Conservation (phyloP, 2,888 invertebrate species). For the Ceramica pisi region DNA sequence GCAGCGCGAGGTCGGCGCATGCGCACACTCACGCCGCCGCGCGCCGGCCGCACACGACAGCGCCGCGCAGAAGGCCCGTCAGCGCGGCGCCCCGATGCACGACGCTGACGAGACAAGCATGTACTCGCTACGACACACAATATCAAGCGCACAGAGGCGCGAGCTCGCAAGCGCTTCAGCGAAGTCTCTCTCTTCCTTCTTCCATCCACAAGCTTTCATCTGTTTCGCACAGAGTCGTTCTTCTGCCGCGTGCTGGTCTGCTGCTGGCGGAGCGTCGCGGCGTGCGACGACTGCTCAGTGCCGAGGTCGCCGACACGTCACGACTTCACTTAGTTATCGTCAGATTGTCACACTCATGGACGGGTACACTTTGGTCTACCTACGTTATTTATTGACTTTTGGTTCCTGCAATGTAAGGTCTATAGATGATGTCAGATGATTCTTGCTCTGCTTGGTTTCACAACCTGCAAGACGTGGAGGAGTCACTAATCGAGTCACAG, state of each 20-base stretch:
- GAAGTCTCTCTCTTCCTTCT: background rate
- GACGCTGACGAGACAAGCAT: background rate
- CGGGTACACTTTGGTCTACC: background rate
- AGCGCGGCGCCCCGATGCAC: no score
- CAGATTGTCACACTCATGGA: background rate
- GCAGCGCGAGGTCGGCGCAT: constrained; percentile 3
- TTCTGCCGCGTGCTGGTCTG: constrained; percentile 21
- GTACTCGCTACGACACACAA: background rate
- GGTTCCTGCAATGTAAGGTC: background rate
- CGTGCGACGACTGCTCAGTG: constrained; percentile 1
- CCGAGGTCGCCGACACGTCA: constrained; percentile 9
- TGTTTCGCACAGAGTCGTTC: background rate
- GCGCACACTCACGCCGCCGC: constrained; percentile 15
- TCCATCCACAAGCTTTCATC: background rate
- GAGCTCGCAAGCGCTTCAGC: background rate
- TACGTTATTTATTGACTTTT: background rate
- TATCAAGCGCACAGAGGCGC: background rate
- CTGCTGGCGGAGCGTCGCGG: constrained; percentile 5
- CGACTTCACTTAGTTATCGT: background rate
- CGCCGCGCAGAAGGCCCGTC: background rate
- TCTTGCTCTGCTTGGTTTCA: background rate
- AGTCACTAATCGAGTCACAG: background rate
- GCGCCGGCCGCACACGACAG: no score
- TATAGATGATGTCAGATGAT: background rate
- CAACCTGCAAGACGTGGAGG: background rate